Base-by-base conservation (phyloP, 1,140 invertebrate genomes). In the Hypsibius dujardini region DNA sequence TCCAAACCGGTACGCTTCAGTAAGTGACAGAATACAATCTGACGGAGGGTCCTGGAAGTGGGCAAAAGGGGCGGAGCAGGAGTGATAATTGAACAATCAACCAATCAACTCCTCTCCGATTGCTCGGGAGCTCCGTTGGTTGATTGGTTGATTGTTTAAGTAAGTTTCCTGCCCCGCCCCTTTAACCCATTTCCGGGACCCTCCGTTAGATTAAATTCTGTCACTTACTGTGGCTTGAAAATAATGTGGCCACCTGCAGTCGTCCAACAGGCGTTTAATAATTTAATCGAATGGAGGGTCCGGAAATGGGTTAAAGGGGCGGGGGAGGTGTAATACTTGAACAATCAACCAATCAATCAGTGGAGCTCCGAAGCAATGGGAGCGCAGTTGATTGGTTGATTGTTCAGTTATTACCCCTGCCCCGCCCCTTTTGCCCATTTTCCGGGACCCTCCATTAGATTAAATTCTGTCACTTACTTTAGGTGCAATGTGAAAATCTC, bases 1-100 rank as follows among this genome's bases (percentile, higher is more conserved):
- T 75, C 67, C 82, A 83, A 76, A 78, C 82, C 46, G 82, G 82
- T 81, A 77, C 77, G 75, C 72, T 46, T 67, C 45, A 14, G 70
- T 15, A 45, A 47, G 47, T 45, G 73, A n/a, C 50, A 56, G 7
- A n/a, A 56, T 56, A 7, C 7, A 56, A 56, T 7, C 50, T 56
- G 50, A 7, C 50, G 7, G n/a, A 56, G 7, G n/a, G n/a, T 56
- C n/a, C n/a, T 56, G 7, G 7, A 7, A 56, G 7, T 56, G 50
- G 15, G 2, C n/a, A 2, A 45, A 47, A 1, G 46, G 28, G 28
- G 50, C 70, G 1, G 72, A 2, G 47, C n/a, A 46, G 28, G 46
- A 3, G 3, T 46, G 1, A 14, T 46, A 2, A 15, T 14, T 60
- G 7, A 46, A 1, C 28, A 15, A 71, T 56, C 50, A 7, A 56